A percentile compares a stretch with the other conserved stretches of the same genome.
Evolutionary conservation across 2,797 vertebrate genomes (phyloP).

Genomic region (Sus cebifrons): DNA sequence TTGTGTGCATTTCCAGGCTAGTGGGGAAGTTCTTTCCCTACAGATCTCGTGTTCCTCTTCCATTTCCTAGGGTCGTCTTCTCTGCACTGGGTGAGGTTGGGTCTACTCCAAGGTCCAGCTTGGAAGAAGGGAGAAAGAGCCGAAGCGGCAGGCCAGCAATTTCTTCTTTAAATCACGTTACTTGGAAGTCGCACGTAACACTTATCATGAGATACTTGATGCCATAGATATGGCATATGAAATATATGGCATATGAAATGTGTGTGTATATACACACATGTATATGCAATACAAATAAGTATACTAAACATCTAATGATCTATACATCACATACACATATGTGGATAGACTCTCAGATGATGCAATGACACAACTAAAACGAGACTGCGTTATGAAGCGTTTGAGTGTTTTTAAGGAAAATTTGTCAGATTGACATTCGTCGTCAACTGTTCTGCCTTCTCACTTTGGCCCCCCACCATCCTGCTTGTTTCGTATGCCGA

Average conservation of each 20-base stretch:
- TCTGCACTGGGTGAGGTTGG: background rate
- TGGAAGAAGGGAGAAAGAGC: background rate
- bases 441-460: background rate
- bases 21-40: background rate
- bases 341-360: background rate
- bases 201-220: background rate
- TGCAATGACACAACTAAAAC: constrained; percentile 30
- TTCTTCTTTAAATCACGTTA: constrained; percentile 33
- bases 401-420: constrained; percentile 4
- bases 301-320: background rate
- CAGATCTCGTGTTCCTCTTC: background rate
- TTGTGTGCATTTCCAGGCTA: background rate
- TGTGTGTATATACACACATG: background rate
- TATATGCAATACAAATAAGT: background rate
- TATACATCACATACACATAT: background rate
- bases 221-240: background rate
- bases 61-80: background rate
- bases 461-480: background rate
- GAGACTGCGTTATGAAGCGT: background rate
- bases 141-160: background rate
- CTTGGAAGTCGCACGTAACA: constrained; percentile 6
- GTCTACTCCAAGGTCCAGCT: background rate
- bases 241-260: background rate
- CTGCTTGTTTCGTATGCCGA: background rate
- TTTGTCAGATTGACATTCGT: background rate